Conservation (phyloP, 2,888 invertebrate species). For the Tenodera sinensis region DNA sequence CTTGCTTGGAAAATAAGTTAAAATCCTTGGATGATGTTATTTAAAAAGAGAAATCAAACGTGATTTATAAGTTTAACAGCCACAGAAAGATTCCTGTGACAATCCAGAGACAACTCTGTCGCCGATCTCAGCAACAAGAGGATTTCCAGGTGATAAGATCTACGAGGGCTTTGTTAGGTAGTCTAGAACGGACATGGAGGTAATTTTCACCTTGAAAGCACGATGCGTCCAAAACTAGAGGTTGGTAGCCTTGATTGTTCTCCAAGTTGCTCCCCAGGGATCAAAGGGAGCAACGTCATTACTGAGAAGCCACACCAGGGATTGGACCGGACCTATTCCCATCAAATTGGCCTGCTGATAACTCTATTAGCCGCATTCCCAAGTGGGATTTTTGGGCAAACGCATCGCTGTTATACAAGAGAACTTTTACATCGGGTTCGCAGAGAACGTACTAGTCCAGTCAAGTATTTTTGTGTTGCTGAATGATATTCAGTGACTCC, state of each 20-base stretch:
- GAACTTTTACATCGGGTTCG: too few relatives aligned
- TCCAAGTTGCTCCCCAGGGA: not conserved
- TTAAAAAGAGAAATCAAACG: too few relatives aligned
- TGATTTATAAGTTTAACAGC: too few relatives aligned
- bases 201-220: not conserved
- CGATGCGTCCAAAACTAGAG: not conserved
- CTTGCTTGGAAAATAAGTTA: too few relatives aligned
- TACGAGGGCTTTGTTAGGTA: not conserved
- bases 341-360: not conserved
- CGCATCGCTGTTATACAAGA: not conserved
- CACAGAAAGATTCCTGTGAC: too few relatives aligned
- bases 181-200: not conserved
- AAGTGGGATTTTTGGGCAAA: not conserved
- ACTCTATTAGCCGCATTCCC: not conserved
- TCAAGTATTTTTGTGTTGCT: too few relatives aligned
- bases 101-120: too few relatives aligned
- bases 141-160: not conserved
- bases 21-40: too few relatives aligned
- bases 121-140: too few relatives aligned
- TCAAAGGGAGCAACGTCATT: not conserved
- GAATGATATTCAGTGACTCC: too few relatives aligned
- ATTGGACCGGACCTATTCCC: not conserved
- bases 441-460: too few relatives aligned
- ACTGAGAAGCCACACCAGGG: not conserved
- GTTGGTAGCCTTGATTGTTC: not conserved